A percentile compares a stretch with the other conserved stretches of the same genome.
Conservation (phyloP, 2,113 vertebrate species). For the Oryzias celebensis region DNA sequence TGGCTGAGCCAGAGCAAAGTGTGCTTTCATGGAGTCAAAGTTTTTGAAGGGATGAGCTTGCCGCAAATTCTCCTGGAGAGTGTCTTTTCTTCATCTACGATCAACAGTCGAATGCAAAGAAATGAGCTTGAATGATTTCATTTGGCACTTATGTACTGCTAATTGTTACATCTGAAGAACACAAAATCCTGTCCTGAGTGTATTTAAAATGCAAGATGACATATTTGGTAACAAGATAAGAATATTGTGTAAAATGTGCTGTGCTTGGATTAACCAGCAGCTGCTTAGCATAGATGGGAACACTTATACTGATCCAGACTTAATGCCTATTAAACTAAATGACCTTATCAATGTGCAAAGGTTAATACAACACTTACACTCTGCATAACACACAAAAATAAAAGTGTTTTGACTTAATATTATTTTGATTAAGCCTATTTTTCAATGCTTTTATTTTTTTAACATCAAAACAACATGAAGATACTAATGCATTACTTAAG, state of each 20-base stretch:
- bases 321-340: slow-evolving; percentile 66
- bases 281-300: slow-evolving; percentile 32
- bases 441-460: background rate
- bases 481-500: no score
- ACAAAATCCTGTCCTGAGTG: background rate
- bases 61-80: slow-evolving; percentile 19
- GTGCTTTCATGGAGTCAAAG: slow-evolving; percentile 48
- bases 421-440: background rate
- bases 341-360: slow-evolving; percentile 60
- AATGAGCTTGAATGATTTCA: background rate
- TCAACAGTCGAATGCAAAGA: background rate
- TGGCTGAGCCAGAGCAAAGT: slow-evolving; percentile 57
- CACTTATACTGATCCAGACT: slow-evolving; percentile 65
- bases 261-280: slow-evolving; percentile 56
- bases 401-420: background rate
- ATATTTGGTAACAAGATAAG: background rate
- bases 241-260: slow-evolving; percentile 11
- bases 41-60: slow-evolving; percentile 19
- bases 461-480: no score
- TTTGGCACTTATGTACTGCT: background rate
- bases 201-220: slow-evolving; percentile 19
- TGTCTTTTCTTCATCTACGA: background rate
- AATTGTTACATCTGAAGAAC: background rate
- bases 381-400: background rate
- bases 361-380: slow-evolving; percentile 22